Base-by-base conservation (phyloP, 2,797 vertebrate genomes). In the Cuniculus paca region DNA sequence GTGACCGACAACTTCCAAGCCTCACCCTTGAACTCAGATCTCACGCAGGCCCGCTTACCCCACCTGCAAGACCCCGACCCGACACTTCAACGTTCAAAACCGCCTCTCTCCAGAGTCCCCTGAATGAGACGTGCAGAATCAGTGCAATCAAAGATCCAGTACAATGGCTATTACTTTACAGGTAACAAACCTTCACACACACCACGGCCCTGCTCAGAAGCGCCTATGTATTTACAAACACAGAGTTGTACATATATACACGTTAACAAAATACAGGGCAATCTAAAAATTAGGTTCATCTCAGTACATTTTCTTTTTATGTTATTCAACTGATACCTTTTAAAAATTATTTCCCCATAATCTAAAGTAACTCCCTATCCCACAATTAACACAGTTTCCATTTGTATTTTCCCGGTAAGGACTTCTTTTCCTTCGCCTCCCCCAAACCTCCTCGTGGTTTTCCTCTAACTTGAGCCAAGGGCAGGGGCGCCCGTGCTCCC, bases 201-300 rank as follows among this genome's bases (percentile, higher is more conserved):
- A 93, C 87, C 89, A 68, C 93, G 95, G 96, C 96, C 97, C 81
- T 86, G 77, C 4, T 93, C 58, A 89, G 96, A 96, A 92, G 36
- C 56, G 87, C 58, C 79, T 98, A 54, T 79, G 28, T 98, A 98
- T 98, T 99, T 99, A 99, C 98, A 99, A 42, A 96, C 97, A 98
- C 97, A 97, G 94, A 97, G 96, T 97, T 98, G 97, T 99, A 98
- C 98, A 98, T 98, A 99, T 98, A 98, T 99, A 99, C 98, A 99
- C 28, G 97, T 98, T 98, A 98, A 97, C 98, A 99, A 99, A 99
- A 99, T 98, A 99, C 98, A 98, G 97, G 97, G 94, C 97, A 97
- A 96, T 98, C 96, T 98, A 97, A 98, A 95, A 97, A 95, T 97
- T 95, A 97, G 96, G 96, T 91, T 97, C 88, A 81, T 92, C 92